phyloP scores from a whole-genome alignment of 2,797 vertebrate species.

The Pseudotriccus pelzelni region DNA sequence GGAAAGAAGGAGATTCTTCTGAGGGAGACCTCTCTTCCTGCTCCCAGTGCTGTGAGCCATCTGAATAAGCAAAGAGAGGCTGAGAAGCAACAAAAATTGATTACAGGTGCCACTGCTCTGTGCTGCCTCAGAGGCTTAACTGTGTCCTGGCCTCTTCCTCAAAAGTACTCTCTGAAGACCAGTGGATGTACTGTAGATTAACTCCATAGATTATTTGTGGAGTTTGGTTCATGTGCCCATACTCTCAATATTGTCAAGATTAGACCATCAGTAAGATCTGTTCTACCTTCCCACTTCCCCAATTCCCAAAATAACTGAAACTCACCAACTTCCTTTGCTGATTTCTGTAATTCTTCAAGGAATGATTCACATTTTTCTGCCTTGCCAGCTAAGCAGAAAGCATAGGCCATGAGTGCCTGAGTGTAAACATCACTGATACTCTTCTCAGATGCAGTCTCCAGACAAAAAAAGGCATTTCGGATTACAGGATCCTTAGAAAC shows the following conservation, averaged over 20 bases:
- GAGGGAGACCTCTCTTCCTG: neutral
- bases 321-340: constrained; percentile 61
- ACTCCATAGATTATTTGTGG: neutral
- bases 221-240: neutral
- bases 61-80: constrained; percentile 16
- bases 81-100: neutral
- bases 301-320: neutral
- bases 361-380: constrained; percentile 29
- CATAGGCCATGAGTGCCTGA: constrained; percentile 83
- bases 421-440: constrained; percentile 73
- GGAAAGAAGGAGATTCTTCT: constrained; percentile 5
- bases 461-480: constrained; percentile 75
- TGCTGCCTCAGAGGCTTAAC: neutral
- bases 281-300: neutral
- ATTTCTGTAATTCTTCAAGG: constrained; percentile 49
- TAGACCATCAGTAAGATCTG: neutral
- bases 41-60: constrained; percentile 66
- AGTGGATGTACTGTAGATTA: neutral
- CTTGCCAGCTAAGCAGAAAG: constrained; percentile 80
- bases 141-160: neutral
- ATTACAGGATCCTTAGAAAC: constrained; percentile 72
- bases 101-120: neutral
- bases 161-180: neutral
- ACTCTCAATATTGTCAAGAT: neutral
- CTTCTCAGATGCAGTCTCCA: constrained; percentile 63